Conservation (phyloP, 2,797 vertebrate genomes). For the Micropoecilia bifurca region DNA sequence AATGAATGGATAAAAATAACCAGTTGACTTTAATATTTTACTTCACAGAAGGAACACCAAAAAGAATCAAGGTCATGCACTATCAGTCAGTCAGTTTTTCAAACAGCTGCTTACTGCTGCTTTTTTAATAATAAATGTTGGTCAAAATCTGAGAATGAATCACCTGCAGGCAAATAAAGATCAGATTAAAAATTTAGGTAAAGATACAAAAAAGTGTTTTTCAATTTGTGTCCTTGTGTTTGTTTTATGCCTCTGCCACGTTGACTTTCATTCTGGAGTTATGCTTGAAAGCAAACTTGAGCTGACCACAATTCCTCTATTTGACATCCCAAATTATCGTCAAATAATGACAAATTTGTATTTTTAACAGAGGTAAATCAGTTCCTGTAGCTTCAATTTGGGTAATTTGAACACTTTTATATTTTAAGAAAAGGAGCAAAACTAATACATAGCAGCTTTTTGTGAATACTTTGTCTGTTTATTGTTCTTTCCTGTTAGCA, state of each 20-base stretch:
- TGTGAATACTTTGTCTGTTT: not conserved
- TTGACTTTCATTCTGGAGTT: not conserved
- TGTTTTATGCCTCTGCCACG: slow-evolving; percentile 1
- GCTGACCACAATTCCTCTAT: slow-evolving; percentile 14
- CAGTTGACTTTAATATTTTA: not conserved
- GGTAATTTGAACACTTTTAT: not conserved
- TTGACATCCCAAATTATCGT: not conserved
- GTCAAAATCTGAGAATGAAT: not conserved
- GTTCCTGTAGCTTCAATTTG: not conserved
- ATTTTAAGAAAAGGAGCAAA: not conserved
- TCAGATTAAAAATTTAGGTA: not conserved
- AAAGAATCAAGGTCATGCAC: no score
- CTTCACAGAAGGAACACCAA: not conserved
- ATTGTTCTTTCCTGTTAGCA: not conserved
- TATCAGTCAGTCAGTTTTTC: not conserved
- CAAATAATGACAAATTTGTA: slow-evolving; percentile 15
- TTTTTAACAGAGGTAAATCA: not conserved
- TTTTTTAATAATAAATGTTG: not conserved
- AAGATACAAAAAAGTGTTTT: not conserved
- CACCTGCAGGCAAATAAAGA: not conserved
- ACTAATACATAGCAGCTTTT: not conserved
- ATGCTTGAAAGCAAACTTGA: slow-evolving; percentile 2
- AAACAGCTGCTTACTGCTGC: not conserved
- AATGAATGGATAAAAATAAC: not conserved
- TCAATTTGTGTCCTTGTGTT: not conserved